These are phyloP conservation scores for Istiophorus platypterus DNA, from an alignment of 2,113 vertebrate genomes.

Conservation along the genomic window DNA sequence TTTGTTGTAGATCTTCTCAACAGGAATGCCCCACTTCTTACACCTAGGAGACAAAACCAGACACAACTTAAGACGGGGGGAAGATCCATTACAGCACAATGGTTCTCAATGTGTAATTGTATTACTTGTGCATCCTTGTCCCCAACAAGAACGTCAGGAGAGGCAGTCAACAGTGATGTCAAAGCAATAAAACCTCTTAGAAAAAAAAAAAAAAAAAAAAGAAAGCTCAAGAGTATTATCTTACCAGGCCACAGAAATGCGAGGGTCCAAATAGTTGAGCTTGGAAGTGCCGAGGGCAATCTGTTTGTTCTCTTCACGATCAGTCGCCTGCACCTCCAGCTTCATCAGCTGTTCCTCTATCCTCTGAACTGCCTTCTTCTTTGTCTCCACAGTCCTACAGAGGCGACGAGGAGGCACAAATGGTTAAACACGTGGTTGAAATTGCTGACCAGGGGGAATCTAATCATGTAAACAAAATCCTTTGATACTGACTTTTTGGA, in stretches of 20 bases:
- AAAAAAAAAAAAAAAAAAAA: too few species aligned
- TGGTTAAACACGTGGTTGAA: background rate
- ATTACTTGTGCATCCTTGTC: too few species aligned
- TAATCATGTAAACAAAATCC: background rate
- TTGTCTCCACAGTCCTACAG: constrained; percentile 91
- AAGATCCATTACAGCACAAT: background rate
- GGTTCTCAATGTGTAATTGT: background rate
- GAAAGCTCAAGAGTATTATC: constrained; percentile 17
- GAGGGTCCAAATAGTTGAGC: constrained; percentile 98
- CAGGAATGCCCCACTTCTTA: constrained; percentile 94
- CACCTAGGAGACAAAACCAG: constrained; percentile 84
- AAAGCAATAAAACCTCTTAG: background rate
- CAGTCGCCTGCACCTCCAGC: constrained; percentile 97
- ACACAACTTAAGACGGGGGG: background rate
- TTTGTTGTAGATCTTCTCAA: constrained; percentile 99
- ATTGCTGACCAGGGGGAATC: too few species aligned
- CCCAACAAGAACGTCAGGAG: background rate
- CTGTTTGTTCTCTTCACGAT: constrained; percentile 98
- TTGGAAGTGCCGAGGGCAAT: constrained; percentile 98
- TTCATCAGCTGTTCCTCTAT: constrained; percentile 98
- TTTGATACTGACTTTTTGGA: constrained; percentile 91
- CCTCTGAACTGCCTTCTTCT: constrained; percentile 96
- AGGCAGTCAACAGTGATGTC: too few species aligned
- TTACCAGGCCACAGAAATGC: constrained; percentile 98
- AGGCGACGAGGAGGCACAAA: background rate